A percentile compares a stretch with the other conserved stretches of the same genome.
Evolutionary conservation across 2,888 invertebrate genomes (phyloP).

Genomic region (Parasteatoda lunata): DNA sequence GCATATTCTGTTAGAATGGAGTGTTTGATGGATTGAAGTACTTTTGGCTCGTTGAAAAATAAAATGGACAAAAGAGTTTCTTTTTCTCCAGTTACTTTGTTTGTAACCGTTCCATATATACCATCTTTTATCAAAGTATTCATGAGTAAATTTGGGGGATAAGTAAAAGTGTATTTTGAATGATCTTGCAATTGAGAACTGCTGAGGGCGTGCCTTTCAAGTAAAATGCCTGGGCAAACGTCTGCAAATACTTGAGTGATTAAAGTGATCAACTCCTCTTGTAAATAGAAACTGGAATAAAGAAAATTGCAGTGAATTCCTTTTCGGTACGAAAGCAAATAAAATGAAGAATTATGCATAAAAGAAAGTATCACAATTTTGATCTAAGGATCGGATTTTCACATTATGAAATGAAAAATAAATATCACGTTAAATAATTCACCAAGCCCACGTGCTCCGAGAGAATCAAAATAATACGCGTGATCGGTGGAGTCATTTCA

Average conservation of each 20-base stretch:
- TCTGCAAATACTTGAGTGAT: constrained; percentile 80
- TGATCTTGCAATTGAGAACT: constrained; percentile 78
- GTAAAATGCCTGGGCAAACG: constrained; percentile 81
- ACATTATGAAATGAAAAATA: too few species aligned
- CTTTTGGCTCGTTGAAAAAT: constrained; percentile 78
- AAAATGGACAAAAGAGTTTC: constrained; percentile 79
- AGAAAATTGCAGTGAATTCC: too few species aligned
- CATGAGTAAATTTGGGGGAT: constrained; percentile 53
- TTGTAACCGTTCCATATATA: constrained; percentile 72
- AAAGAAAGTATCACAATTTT: constrained; percentile 41
- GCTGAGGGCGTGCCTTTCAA: constrained; percentile 81
- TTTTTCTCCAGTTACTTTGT: constrained; percentile 76
- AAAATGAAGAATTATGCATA: constrained; percentile 72
- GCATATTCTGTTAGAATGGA: neutral
- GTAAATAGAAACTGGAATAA: constrained; percentile 78
- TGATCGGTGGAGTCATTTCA: too few species aligned
- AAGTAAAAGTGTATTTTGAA: constrained; percentile 70
- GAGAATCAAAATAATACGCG: too few species aligned
- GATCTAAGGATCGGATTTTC: neutral
- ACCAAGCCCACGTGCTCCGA: too few species aligned
- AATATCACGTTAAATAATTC: too few species aligned
- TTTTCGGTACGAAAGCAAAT: too few species aligned
- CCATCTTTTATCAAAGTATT: constrained; percentile 60
- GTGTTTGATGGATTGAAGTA: constrained; percentile 69
- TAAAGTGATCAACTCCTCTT: constrained; percentile 81